These are phyloP conservation scores for Atopsyche davidsoni DNA, from an alignment of 1,140 invertebrate species.

Conservation along the genomic window DNA sequence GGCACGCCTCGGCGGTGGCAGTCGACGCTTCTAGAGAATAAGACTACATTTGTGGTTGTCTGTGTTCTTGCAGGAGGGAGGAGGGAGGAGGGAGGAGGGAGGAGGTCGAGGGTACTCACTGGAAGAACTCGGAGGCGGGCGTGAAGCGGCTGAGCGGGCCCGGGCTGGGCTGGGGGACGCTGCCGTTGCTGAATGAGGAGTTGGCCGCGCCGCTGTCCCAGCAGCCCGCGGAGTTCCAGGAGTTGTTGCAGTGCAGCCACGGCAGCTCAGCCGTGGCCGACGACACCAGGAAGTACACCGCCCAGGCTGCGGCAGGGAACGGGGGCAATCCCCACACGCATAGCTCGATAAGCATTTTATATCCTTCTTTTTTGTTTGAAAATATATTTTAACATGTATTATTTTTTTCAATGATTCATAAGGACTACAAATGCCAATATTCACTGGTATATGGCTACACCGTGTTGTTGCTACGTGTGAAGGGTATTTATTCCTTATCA, in stretches of 20 bases:
- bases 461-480: too few species aligned
- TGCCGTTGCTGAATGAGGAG: slow-evolving; percentile 24
- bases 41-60: too few species aligned
- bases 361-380: too few species aligned
- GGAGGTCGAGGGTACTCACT: slow-evolving; percentile 50
- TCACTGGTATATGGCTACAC: too few species aligned
- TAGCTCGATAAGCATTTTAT: neutral
- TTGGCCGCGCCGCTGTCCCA: slow-evolving; percentile 42
- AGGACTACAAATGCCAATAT: too few species aligned
- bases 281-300: slow-evolving; percentile 74
- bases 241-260: slow-evolving; percentile 78
- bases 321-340: neutral
- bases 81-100: too few species aligned
- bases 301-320: slow-evolving; percentile 66
- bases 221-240: slow-evolving; percentile 75
- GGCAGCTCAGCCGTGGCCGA: slow-evolving; percentile 64
- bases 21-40: too few species aligned
- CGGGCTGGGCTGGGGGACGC: slow-evolving; percentile 30
- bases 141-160: slow-evolving; percentile 50
- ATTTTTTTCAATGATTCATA: too few species aligned
- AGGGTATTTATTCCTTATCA: too few species aligned
- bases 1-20: too few species aligned
- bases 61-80: too few species aligned
- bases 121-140: slow-evolving; percentile 61
- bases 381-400: too few species aligned